These are phyloP conservation scores for Onthophagus taurus DNA, from an alignment of 1,140 invertebrate species.

Conservation along the genomic window DNA sequence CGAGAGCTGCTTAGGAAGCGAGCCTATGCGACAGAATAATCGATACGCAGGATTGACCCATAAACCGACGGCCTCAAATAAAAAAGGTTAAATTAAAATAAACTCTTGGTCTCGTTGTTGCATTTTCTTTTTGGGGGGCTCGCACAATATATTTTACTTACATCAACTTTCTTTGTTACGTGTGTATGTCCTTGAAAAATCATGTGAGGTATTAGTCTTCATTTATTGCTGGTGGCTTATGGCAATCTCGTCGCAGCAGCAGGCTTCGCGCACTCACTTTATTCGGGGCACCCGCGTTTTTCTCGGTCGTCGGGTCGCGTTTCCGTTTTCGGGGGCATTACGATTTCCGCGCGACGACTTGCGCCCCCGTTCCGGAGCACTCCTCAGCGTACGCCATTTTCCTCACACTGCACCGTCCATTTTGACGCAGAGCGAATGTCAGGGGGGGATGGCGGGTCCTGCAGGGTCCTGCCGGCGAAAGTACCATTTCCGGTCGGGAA, in stretches of 20 bases:
- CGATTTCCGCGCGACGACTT: constrained; percentile 15
- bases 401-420: constrained; percentile 25
- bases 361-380: constrained; percentile 20
- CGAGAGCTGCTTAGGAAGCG: constrained; percentile 29
- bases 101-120: too few species aligned
- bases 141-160: constrained; percentile 25
- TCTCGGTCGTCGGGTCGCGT: constrained; percentile 13
- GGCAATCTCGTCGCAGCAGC: constrained; percentile 22
- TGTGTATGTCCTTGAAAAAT: constrained; percentile 34
- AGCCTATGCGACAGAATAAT: constrained; percentile 35
- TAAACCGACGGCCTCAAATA: too few species aligned
- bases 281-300: constrained; percentile 1
- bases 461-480: constrained; percentile 9
- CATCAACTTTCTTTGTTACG: constrained; percentile 35
- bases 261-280: constrained; percentile 16
- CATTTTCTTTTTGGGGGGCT: constrained; percentile 1
- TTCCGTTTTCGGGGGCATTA: constrained; percentile 22
- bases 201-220: constrained; percentile 35
- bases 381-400: constrained; percentile 27
- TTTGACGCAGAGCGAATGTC: constrained; percentile 24
- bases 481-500: too few species aligned
- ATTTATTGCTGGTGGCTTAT: constrained; percentile 33
- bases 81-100: too few species aligned
- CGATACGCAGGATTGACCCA: constrained; percentile 35
- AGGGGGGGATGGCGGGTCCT: constrained; percentile 12